A percentile compares a stretch with the other conserved stretches of the same genome.
phyloP scores from a whole-genome alignment of 2,888 invertebrate genomes.

The Arctia plantaginis region DNA sequence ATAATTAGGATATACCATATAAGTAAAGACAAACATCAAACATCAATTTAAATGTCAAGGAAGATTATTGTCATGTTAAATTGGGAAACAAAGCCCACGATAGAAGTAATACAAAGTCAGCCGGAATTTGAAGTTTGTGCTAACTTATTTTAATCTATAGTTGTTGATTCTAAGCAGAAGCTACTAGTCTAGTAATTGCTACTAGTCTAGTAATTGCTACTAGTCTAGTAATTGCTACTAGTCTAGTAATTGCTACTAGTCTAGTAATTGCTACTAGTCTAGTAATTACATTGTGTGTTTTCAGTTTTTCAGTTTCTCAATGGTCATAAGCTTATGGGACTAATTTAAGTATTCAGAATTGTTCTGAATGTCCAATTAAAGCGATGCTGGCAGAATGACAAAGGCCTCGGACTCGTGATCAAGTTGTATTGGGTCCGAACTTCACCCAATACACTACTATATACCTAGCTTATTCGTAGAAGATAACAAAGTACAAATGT shows the following conservation, averaged over 20 bases:
- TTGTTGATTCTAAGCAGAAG: not conserved
- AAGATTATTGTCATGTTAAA: constrained; percentile 10
- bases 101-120: not conserved
- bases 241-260: too few species aligned
- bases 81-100: not conserved
- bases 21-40: constrained; percentile 15
- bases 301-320: not conserved
- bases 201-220: too few species aligned
- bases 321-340: not conserved
- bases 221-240: too few species aligned
- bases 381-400: not conserved
- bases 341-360: not conserved
- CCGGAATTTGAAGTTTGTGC: not conserved
- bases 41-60: constrained; percentile 11
- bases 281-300: not conserved
- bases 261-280: too few species aligned
- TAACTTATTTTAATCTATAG: not conserved
- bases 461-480: too few species aligned
- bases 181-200: too few species aligned
- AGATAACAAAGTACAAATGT: too few species aligned
- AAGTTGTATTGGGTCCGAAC: too few species aligned
- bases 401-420: not conserved
- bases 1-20: constrained; percentile 15
- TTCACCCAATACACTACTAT: too few species aligned
- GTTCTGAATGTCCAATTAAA: not conserved